A percentile compares a stretch with the other conserved stretches of the same genome.
Evolutionary conservation across 2,797 vertebrate genomes (phyloP).

Genomic region (Chiloscyllium punctatum): DNA sequence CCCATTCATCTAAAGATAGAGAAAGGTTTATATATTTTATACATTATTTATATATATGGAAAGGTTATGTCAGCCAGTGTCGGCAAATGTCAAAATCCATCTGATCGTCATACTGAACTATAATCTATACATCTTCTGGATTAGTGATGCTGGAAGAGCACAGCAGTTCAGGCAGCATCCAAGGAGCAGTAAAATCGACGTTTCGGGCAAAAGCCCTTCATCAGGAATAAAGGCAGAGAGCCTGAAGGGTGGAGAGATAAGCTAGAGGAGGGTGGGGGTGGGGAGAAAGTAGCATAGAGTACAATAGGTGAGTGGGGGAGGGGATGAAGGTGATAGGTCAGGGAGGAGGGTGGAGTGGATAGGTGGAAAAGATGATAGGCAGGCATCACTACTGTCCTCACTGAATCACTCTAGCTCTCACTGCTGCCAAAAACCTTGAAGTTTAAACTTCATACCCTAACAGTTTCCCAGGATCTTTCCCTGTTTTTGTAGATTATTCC

Average conservation of each 20-base stretch:
- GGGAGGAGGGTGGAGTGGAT: too few species aligned
- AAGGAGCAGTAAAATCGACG: too few species aligned
- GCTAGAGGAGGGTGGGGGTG: too few species aligned
- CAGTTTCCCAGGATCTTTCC: background rate
- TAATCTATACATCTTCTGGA: background rate
- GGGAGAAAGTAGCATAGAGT: too few species aligned
- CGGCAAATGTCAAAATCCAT: background rate
- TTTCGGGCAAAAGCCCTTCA: too few species aligned
- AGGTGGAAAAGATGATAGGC: too few species aligned
- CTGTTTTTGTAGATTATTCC: background rate
- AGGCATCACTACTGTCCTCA: background rate
- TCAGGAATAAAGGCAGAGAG: too few species aligned
- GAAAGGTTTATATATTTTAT: background rate
- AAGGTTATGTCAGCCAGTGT: background rate
- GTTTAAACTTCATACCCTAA: background rate
- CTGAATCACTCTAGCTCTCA: background rate
- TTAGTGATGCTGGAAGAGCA: too few species aligned
- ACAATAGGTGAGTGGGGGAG: too few species aligned
- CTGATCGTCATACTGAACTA: background rate
- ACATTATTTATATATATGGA: background rate
- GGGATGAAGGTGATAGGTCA: too few species aligned
- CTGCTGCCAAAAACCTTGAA: background rate
- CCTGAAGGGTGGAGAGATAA: too few species aligned
- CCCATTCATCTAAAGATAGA: background rate
- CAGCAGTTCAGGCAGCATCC: too few species aligned